phyloP scores from a whole-genome alignment of 92 coral and sea anemone species.

The Porites divaricata region DNA sequence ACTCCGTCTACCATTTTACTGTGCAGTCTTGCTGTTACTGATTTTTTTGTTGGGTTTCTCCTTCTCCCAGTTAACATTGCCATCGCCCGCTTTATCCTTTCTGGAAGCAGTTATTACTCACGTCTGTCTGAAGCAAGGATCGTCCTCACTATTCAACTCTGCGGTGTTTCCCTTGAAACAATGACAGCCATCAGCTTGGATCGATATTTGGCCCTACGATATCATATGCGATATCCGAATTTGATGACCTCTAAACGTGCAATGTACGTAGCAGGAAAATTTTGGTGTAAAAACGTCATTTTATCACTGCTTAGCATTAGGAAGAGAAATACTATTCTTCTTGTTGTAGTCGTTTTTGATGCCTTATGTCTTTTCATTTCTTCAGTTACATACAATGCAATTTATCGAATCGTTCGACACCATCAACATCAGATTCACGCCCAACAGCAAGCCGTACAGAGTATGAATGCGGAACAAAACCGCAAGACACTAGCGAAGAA shows the following conservation, averaged over 20 bases:
- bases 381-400: neutral
- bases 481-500: neutral
- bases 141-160: neutral
- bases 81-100: neutral
- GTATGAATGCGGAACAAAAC: neutral
- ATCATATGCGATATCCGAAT: constrained; percentile 2
- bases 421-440: neutral
- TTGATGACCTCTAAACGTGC: neutral
- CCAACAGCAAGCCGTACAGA: neutral
- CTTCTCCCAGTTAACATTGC: neutral
- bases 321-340: neutral
- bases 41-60: neutral
- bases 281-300: neutral
- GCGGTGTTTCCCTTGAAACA: neutral
- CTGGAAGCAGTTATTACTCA: neutral
- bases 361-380: neutral
- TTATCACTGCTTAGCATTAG: neutral
- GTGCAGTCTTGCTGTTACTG: neutral
- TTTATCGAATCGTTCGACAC: neutral
- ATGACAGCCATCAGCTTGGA: constrained; percentile 1
- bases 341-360: neutral
- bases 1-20: neutral
- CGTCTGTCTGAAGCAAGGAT: neutral
- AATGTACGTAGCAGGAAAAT: neutral
- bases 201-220: neutral